phyloP scores from a whole-genome alignment of 2,113 vertebrate species.

The Montifringilla adamsi region DNA sequence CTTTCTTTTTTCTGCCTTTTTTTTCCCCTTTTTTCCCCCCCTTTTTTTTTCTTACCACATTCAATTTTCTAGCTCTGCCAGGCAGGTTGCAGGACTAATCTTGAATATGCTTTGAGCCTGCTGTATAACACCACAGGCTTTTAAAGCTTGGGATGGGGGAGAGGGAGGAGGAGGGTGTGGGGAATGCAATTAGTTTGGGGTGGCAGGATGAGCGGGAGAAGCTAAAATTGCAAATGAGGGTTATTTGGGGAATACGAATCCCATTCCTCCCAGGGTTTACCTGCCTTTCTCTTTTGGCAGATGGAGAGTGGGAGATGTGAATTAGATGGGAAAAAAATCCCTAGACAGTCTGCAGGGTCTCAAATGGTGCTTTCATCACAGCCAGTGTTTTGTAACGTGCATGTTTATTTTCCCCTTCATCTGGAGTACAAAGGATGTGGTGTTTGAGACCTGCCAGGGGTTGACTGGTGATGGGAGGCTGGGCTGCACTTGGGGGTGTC shows the following conservation, averaged over 20 bases:
- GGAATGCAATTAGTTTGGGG: constrained; percentile 14
- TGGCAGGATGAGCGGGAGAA: background rate
- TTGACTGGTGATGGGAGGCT: background rate
- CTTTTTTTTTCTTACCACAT: background rate
- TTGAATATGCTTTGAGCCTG: background rate
- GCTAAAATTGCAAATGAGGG: background rate
- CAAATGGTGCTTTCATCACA: background rate
- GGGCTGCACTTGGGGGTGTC: background rate
- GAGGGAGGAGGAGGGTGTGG: background rate
- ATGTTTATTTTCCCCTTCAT: background rate
- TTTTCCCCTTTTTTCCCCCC: fast-evolving
- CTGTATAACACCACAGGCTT: background rate
- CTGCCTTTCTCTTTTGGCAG: background rate
- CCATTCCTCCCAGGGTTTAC: background rate
- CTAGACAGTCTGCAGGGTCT: background rate
- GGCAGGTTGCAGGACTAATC: constrained; percentile 55
- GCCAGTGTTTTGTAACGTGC: background rate
- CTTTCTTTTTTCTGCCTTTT: background rate
- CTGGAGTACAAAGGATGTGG: background rate
- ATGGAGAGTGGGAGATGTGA: background rate
- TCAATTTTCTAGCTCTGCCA: constrained; percentile 25
- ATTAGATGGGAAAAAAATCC: background rate
- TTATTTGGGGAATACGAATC: background rate
- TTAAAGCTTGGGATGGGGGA: background rate
- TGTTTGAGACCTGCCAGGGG: background rate